A percentile compares a stretch with the other conserved stretches of the same genome.
Conservation (phyloP, 2,113 vertebrate genomes). For the Burhinus bistriatus region DNA sequence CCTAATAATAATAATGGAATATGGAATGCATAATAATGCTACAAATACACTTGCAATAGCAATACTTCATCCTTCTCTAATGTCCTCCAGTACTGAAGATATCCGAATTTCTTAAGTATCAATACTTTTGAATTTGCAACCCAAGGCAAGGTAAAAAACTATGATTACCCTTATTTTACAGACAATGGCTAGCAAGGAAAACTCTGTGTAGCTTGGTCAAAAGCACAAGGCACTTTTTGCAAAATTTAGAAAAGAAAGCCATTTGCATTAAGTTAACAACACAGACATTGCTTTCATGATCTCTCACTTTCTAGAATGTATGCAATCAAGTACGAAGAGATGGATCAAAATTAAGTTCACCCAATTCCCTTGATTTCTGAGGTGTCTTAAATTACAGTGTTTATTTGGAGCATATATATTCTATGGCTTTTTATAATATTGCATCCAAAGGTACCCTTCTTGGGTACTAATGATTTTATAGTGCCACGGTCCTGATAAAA, state of each 20-base stretch:
- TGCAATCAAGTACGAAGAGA: background rate
- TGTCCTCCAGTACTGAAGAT: background rate
- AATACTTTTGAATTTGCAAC: background rate
- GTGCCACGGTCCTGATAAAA: background rate
- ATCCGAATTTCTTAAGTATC: background rate
- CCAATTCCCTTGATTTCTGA: background rate
- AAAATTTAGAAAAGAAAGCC: background rate
- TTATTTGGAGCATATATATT: background rate
- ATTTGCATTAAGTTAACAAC: background rate
- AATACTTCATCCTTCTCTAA: background rate
- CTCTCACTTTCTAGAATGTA: background rate
- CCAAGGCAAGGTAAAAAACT: background rate
- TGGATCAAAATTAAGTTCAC: background rate
- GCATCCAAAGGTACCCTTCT: background rate
- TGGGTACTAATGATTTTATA: background rate
- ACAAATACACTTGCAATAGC: background rate
- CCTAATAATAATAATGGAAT: background rate
- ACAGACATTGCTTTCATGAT: background rate
- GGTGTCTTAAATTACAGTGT: background rate
- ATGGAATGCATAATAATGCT: background rate
- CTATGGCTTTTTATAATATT: background rate
- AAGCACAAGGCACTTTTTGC: background rate
- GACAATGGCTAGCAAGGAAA: background rate
- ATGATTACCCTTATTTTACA: background rate
- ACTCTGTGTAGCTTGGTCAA: background rate